Base-by-base conservation (phyloP, 2,113 vertebrate genomes). In the Numenius arquata region DNA sequence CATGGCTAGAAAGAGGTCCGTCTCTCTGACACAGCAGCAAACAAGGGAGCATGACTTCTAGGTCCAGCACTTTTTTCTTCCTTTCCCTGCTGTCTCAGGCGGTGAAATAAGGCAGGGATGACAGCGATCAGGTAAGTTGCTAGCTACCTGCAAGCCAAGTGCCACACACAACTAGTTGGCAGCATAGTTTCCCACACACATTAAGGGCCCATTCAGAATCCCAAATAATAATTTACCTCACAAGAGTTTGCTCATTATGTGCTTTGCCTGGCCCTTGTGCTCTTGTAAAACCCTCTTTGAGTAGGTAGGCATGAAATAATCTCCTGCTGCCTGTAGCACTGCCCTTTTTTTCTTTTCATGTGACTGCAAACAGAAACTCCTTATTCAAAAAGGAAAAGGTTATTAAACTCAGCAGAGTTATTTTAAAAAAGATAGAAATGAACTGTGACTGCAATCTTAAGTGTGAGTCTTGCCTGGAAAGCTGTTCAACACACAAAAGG, bases 311-410 rank as follows among this genome's bases (percentile, higher is more conserved):
- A 81, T 91, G 80, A 96, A 98, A 97, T 96, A 94, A 98, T 97
- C 96, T 97, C 95, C 97, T 85, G 93, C 94, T 93, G 94, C 92
- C 88, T 88, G 50, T 90, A 97, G 94, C 89, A 92, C 22, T 94
- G 85, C 66, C 55, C 90, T 93, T 95, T 97, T 85, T 71, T 93
- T 76, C 95, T 97, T 95, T 95, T 97, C 91, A 92, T 93, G 81
- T 84, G 84, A 96, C 74, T 96, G 94, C 95, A 97, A 97, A 97
- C 95, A 97, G 97, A 95, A 97, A 96, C 88, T 97, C 76, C 88
- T 96, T 95, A 98, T 97, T 97, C 95, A 96, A 95, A 97, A 97
- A 95, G 71, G 91, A 95, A 96, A 95, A 96, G 92, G 92, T 96
- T 97, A 97, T 97, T 97, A 97, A 97, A 91, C 89, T 86, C 72